Evolutionary conservation across 2,888 invertebrate species (phyloP), one percentile per base, ranked within the genome.

Genomic region (Nymphalis urticae): DNA sequence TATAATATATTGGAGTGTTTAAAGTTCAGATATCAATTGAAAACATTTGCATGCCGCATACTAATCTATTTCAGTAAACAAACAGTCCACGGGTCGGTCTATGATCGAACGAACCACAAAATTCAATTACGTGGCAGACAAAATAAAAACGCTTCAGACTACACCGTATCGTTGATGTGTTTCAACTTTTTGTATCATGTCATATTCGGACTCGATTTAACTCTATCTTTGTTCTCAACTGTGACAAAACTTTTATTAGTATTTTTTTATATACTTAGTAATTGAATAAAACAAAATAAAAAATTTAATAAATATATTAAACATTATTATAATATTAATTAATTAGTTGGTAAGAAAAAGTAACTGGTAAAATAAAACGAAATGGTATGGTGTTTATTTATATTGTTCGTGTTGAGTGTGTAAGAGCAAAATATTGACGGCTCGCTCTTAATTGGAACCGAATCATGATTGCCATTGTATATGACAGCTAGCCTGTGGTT

Each of bases 101-200:
- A 86, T 88, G 85, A 89, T 84, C 80, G 85, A 80, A 80, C 79
- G 78, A 76, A 83, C 89, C 89, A 85, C 89, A 86, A 85, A 90
- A 90, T 90, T 91, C 89, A 89, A 91, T 90, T 89, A 89, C 87
- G 83, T 82, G 82, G 82, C 84, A 89, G 87, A 90, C 87, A 86
- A 90, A 89, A 89, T 88, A 89, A 90, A 90, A 90, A 86, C 82
- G 82, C 81, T 80, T 76, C 84, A 79, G 81, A 77, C 82, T 80
- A 81, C 77, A 82, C 81, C 80, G 85, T 85, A 85, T 84, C 86
- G 85, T 85, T 85, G 87, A 90, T 90, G 89, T 88, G 88, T 88
- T 89, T 88, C 85, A 83, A 82, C 81, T 85, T 83, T 84, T 82
- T 85, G 79, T 80, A 80, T 82, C 80, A 77, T 77, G 76, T 83